These are phyloP conservation scores for Camelus bactrianus DNA, from an alignment of 2,113 vertebrate genomes.

Conservation along the genomic window DNA sequence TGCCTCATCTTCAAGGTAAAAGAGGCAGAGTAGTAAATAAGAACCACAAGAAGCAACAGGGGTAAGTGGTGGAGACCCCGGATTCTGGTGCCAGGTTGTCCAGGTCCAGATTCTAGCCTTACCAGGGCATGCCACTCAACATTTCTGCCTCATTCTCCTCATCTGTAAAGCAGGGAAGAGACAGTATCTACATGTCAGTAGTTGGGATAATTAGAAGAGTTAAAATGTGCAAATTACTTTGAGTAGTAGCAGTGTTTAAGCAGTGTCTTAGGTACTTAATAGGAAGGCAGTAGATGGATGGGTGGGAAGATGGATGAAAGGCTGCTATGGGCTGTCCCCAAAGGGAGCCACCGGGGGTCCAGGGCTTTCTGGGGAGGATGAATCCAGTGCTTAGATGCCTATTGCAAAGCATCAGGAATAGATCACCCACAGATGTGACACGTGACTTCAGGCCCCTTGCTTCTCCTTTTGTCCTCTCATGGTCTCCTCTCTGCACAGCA, in stretches of 20 bases:
- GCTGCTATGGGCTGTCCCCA: not conserved
- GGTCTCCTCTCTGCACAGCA: not conserved
- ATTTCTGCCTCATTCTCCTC: not conserved
- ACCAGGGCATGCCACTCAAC: not conserved
- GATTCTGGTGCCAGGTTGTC: not conserved
- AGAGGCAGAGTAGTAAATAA: not conserved
- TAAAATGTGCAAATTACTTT: not conserved
- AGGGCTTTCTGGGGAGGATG: not conserved
- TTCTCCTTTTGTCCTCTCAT: not conserved
- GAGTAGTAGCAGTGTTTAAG: not conserved
- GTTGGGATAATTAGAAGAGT: not conserved
- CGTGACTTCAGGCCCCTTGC: not conserved
- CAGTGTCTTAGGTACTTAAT: not conserved
- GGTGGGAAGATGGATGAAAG: not conserved
- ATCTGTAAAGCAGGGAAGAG: not conserved
- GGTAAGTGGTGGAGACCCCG: not conserved
- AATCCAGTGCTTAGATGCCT: not conserved
- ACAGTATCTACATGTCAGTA: not conserved
- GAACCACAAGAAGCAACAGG: not conserved
- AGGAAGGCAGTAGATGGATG: not conserved
- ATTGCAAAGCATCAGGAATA: not conserved
- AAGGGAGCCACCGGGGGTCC: not conserved
- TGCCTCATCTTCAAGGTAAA: not conserved
- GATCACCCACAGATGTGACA: not conserved
- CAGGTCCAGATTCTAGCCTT: not conserved